phyloP scores from a whole-genome alignment of 2,797 vertebrate species.

The Myoxocephalus aenaeus region DNA sequence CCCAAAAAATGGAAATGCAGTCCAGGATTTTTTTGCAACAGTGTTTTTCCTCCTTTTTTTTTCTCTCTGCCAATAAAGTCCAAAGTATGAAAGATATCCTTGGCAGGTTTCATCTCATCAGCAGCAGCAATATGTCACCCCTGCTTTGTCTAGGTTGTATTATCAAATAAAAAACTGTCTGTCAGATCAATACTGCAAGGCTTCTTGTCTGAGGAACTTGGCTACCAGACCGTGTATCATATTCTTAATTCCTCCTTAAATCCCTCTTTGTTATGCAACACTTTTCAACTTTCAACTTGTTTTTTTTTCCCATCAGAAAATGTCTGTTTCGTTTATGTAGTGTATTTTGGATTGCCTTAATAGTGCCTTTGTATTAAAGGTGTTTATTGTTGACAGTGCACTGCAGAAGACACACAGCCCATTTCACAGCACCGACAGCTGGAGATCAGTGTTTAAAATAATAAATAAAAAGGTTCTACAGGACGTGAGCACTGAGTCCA shows the following conservation, averaged over 20 bases:
- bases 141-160: slow-evolving; percentile 49
- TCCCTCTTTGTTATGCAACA: not conserved
- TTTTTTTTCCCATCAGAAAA: not conserved
- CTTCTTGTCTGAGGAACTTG: slow-evolving; percentile 7
- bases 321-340: not conserved
- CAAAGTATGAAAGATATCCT: slow-evolving; percentile 13
- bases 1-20: not conserved
- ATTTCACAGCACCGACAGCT: not conserved
- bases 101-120: slow-evolving; percentile 19
- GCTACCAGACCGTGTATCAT: not conserved
- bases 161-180: slow-evolving; percentile 43
- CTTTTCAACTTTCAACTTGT: not conserved
- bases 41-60: not conserved
- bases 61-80: slow-evolving; percentile 25
- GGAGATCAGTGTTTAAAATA: not conserved
- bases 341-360: not conserved
- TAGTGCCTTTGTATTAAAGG: not conserved
- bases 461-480: not conserved
- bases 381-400: not conserved
- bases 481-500: not conserved
- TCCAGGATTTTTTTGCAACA: not conserved
- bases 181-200: slow-evolving; percentile 21
- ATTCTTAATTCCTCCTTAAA: slow-evolving; percentile 15
- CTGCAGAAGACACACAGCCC: not conserved
- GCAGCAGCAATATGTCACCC: slow-evolving; percentile 32